These are phyloP conservation scores for Nipponia nippon DNA, from an alignment of 2,113 vertebrate genomes.

Conservation along the genomic window DNA sequence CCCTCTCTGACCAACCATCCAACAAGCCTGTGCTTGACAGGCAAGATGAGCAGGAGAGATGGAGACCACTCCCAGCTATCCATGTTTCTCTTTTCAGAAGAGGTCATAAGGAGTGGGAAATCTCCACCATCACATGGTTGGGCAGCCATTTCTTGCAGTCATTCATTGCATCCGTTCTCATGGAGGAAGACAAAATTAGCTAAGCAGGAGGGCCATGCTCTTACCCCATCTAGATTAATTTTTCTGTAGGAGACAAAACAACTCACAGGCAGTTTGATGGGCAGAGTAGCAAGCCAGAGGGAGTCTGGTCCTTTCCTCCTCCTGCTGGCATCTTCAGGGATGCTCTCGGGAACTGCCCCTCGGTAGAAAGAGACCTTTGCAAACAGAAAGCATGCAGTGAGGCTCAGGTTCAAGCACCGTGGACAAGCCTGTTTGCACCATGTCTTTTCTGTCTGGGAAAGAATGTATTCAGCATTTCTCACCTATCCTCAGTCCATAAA, in stretches of 20 bases:
- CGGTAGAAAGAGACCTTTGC: slow-evolving; percentile 95
- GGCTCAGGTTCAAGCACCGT: neutral
- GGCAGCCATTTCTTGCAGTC: neutral
- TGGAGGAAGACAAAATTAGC: neutral
- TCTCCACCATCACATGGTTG: neutral
- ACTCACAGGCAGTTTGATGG: slow-evolving; percentile 88
- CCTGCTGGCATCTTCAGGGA: slow-evolving; percentile 84
- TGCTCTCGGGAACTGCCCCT: slow-evolving; percentile 77
- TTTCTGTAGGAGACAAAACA: neutral
- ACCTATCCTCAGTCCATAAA: neutral
- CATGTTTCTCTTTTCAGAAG: neutral
- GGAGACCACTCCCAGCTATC: neutral
- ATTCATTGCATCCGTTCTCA: neutral
- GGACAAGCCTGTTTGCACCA: neutral
- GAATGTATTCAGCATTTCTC: neutral
- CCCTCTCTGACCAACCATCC: neutral
- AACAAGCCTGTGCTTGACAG: neutral
- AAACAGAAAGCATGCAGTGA: neutral
- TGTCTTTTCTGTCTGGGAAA: neutral
- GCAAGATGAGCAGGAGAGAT: neutral
- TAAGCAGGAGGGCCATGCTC: neutral
- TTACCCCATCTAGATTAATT: neutral
- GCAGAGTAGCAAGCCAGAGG: slow-evolving; percentile 91
- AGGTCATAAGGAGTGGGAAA: neutral
- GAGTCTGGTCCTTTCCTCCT: slow-evolving; percentile 81